Evolutionary conservation across 2,113 vertebrate genomes (phyloP).

Genomic region (Ophthalmolycus amberensis): DNA sequence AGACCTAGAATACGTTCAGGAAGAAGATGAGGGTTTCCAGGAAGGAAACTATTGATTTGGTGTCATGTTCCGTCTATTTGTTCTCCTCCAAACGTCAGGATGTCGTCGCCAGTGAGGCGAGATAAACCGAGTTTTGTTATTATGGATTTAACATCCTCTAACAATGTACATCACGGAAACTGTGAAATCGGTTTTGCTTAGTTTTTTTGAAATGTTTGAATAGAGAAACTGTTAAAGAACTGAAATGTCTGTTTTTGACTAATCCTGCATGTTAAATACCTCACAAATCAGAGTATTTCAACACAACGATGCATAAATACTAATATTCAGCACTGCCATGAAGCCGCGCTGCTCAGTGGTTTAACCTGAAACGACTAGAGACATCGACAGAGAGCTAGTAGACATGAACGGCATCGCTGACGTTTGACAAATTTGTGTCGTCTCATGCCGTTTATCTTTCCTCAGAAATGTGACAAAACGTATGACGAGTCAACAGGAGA

Average conservation of each 20-base stretch:
- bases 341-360: background rate
- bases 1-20: background rate
- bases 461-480: constrained; percentile 22
- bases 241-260: background rate
- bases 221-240: background rate
- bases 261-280: background rate
- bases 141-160: background rate
- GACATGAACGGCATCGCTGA: background rate
- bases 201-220: background rate
- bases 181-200: background rate
- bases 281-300: background rate
- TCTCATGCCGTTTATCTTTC: background rate
- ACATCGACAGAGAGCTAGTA: background rate
- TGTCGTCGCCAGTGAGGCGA: background rate
- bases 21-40: background rate
- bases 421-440: background rate
- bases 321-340: background rate
- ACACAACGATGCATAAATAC: background rate
- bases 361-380: background rate
- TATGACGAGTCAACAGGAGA: constrained; percentile 40
- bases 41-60: background rate
- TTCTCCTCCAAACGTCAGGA: background rate
- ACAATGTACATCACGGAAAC: background rate
- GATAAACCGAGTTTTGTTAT: background rate
- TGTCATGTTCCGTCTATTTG: background rate